These are phyloP conservation scores for Nemotelus nigrinus DNA, from an alignment of 2,888 invertebrate genomes.

Conservation along the genomic window DNA sequence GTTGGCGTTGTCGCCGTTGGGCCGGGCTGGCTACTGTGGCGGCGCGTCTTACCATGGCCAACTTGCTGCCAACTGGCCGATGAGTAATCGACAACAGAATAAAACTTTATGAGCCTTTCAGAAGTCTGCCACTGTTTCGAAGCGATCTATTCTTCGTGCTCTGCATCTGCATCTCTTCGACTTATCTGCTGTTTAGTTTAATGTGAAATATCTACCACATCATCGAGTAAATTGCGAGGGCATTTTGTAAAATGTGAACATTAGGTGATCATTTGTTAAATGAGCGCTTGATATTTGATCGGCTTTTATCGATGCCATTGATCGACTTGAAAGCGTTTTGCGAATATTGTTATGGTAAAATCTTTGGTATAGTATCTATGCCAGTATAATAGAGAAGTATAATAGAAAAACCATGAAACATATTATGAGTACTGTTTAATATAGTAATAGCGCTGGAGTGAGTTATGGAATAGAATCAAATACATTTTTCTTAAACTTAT, in stretches of 20 bases:
- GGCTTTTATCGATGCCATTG: slow-evolving; percentile 33
- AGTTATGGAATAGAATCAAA: too few relatives aligned
- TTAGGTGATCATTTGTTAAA: slow-evolving; percentile 44
- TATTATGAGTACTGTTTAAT: too few relatives aligned
- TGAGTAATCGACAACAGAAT: slow-evolving; percentile 44
- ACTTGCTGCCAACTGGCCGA: slow-evolving; percentile 32
- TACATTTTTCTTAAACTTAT: too few relatives aligned
- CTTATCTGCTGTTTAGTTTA: slow-evolving; percentile 10
- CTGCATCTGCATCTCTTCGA: slow-evolving; percentile 8
- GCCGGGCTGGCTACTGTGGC: slow-evolving; percentile 32
- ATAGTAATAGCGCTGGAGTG: too few relatives aligned
- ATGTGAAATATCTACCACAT: slow-evolving; percentile 41
- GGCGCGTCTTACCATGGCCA: background rate
- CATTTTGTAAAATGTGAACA: slow-evolving; percentile 43
- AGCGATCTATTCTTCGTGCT: slow-evolving; percentile 32
- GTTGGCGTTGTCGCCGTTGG: slow-evolving; percentile 39
- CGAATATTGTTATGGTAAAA: slow-evolving; percentile 10
- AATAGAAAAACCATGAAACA: too few relatives aligned
- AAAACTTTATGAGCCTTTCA: slow-evolving; percentile 43
- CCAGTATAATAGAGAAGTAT: too few relatives aligned
- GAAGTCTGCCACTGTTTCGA: slow-evolving; percentile 42
- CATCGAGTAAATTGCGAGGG: slow-evolving; percentile 39
- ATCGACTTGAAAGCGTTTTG: slow-evolving; percentile 29
- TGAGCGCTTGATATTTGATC: slow-evolving; percentile 38
- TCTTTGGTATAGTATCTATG: background rate